Conservation (phyloP, 2,797 vertebrate genomes). For the Scolopax rusticola region DNA sequence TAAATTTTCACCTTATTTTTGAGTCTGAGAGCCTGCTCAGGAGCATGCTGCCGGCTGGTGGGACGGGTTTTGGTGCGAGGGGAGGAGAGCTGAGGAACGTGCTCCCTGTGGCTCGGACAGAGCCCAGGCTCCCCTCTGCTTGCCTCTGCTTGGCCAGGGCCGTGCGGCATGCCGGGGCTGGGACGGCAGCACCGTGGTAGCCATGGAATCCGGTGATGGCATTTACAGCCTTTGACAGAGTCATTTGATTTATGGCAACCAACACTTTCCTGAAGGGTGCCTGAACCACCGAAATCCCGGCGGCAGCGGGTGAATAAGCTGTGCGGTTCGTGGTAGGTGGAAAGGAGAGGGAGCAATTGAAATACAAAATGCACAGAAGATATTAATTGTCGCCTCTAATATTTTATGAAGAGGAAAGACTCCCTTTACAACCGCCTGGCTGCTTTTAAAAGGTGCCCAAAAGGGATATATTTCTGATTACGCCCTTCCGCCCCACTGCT, state of each 20-base stretch:
- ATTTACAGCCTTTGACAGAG: neutral
- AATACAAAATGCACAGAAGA: neutral
- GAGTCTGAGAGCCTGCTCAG: neutral
- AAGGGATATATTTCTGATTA: constrained; percentile 30
- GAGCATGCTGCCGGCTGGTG: fast-evolving
- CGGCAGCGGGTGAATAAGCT: neutral
- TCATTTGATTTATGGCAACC: neutral
- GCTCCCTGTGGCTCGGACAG: fast-evolving
- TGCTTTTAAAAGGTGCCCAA: neutral
- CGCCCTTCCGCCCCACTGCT: neutral
- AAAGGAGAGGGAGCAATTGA: neutral
- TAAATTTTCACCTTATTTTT: neutral
- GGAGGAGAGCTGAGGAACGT: neutral
- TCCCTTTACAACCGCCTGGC: constrained; percentile 4
- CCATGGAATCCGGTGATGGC: neutral
- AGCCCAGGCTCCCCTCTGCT: neutral
- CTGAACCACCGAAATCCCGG: neutral
- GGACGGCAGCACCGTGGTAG: neutral
- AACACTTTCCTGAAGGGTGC: neutral
- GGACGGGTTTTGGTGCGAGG: fast-evolving
- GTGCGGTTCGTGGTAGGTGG: neutral
- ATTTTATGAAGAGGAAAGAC: constrained; percentile 42
- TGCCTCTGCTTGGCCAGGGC: neutral
- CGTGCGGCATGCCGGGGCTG: fast-evolving
- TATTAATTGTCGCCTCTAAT: constrained; percentile 44